Evolutionary conservation across 1,140 invertebrate genomes (phyloP), one percentile per base, ranked within the genome.

Genomic region (Drosophila ironensis): DNA sequence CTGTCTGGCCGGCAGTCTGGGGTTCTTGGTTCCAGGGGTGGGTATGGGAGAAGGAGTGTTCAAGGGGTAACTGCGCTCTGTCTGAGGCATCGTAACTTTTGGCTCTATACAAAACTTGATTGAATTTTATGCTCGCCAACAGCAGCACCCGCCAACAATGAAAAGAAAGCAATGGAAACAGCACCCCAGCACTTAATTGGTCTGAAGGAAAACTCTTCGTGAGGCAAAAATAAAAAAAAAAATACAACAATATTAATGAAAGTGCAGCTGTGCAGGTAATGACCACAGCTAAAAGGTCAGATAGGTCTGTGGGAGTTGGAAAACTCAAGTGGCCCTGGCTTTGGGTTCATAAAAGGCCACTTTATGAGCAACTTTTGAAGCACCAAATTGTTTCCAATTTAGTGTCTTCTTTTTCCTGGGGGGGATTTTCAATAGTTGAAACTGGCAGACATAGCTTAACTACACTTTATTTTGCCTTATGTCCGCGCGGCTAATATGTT

Each of bases 81-180:
- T 50, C 42, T 45, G 14, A 63, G 41, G 57, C 69, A 50, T 72
- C 75, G 75, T 80, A 80, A 86, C 80, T 86, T 80, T 86, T 78
- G 73, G 71, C 75, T 70, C 73, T 71, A 78, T 60, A 63, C 48
- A 61, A 63, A 84, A 82, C 77, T 87, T 87, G 84, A 87, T 87
- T 87, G 82, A 87, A 87, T 87, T 87, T 87, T 78, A 87, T 82
- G 77, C 77, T 74, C 80, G 56, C 24, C 72, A 72, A 73, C 74
- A 11, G 30, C 30, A 3, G 30, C 11, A n/a, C 28, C 30, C 30
- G 14, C 3, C 33, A 78, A 86, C 76, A 69, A 70, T 28, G 44
- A 48, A 35, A 14, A 6, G 14, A 30, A 45, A 16, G 48, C 37
- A 46, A 44, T 53, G 47, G 17, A 27, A 12, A 63, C 61, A 63